phyloP scores from a whole-genome alignment of 2,888 invertebrate genomes.

The Halocaridina rubra region DNA sequence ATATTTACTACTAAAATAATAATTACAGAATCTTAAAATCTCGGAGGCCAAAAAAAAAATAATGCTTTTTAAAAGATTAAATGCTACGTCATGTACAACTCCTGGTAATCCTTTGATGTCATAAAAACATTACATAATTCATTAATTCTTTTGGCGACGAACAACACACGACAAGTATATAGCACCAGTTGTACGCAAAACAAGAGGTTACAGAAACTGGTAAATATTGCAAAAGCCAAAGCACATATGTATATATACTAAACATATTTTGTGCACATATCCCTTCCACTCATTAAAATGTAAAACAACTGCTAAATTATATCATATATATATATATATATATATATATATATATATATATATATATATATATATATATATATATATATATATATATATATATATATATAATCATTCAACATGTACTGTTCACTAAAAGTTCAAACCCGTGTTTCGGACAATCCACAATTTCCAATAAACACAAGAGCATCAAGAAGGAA shows the following conservation, averaged over 20 bases:
- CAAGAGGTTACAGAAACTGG: background rate
- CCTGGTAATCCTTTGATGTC: too few relatives aligned
- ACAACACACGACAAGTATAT: background rate
- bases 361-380: constrained; percentile 8
- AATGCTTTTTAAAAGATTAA: too few relatives aligned
- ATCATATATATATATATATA: too few relatives aligned
- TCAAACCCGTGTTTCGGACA: background rate
- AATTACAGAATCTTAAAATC: too few relatives aligned
- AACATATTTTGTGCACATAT: constrained; percentile 18
- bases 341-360: constrained; percentile 8
- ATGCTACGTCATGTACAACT: too few relatives aligned
- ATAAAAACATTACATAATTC: too few relatives aligned
- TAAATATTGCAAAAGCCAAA: constrained; percentile 6
- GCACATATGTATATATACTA: background rate
- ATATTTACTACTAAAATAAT: too few relatives aligned
- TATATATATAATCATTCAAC: background rate
- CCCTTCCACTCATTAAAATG: background rate
- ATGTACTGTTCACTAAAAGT: background rate
- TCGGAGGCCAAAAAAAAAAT: too few relatives aligned
- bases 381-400: background rate
- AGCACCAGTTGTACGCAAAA: constrained; percentile 26
- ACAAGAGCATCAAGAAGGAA: background rate
- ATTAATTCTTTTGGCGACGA: constrained; percentile 2
- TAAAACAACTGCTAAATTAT: background rate
- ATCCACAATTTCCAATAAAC: background rate